Evolutionary conservation across 2,113 vertebrate genomes (phyloP).

Genomic region (Lophotis ruficrista): DNA sequence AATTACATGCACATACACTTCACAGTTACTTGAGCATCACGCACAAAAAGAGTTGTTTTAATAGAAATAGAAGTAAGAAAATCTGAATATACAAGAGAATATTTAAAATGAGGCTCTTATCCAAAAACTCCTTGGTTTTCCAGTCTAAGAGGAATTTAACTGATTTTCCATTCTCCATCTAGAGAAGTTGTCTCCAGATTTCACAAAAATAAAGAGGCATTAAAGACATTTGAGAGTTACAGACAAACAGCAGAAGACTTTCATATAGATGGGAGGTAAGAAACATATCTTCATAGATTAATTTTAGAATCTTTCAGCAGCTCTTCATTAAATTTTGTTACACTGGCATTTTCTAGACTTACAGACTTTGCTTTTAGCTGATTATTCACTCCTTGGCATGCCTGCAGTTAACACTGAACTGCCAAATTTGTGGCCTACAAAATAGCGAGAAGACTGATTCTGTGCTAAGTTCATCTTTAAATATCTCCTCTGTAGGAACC

Average conservation of each 20-base stretch:
- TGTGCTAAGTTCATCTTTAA: constrained; percentile 12
- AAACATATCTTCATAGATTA: neutral
- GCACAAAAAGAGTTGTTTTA: neutral
- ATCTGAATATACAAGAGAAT: neutral
- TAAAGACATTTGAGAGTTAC: neutral
- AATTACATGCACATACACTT: neutral
- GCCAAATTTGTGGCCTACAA: neutral
- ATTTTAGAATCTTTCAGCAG: neutral
- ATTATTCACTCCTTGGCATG: neutral
- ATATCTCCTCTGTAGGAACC: neutral
- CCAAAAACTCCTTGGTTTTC: neutral
- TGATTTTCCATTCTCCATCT: neutral
- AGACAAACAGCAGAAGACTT: neutral
- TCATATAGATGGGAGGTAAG: neutral
- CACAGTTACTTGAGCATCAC: neutral
- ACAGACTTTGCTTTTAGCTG: neutral
- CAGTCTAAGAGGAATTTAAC: neutral
- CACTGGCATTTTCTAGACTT: neutral
- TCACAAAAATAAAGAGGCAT: neutral
- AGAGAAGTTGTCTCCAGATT: neutral
- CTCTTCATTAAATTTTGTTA: neutral
- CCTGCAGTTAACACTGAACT: neutral
- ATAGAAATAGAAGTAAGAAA: neutral
- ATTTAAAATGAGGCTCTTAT: neutral
- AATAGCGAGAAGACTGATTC: neutral